Evolutionary conservation across 2,888 invertebrate species (phyloP).

Genomic region (Ennomos erosarius): DNA sequence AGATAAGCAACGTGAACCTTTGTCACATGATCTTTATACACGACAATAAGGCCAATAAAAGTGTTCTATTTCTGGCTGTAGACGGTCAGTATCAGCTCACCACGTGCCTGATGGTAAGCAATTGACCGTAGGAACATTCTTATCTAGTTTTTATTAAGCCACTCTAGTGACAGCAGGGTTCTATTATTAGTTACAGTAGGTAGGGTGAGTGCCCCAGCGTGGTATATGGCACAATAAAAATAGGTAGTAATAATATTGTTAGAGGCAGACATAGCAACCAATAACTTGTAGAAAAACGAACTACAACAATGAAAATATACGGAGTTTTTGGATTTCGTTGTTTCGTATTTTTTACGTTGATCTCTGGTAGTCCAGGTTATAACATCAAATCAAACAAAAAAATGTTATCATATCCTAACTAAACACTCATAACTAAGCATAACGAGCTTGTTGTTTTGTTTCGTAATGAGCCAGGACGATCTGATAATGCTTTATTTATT

Average conservation of each 20-base stretch:
- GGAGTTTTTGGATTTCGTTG: background rate
- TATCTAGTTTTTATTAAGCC: constrained; percentile 34
- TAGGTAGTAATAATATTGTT: too few relatives aligned
- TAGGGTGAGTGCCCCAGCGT: background rate
- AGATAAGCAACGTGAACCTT: constrained; percentile 23
- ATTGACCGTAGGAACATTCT: constrained; percentile 26
- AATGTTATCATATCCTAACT: background rate
- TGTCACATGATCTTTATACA: constrained; percentile 24
- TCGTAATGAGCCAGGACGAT: constrained; percentile 8
- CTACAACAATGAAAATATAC: too few relatives aligned
- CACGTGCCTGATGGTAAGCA: constrained; percentile 36
- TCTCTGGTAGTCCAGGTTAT: background rate
- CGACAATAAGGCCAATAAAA: constrained; percentile 34
- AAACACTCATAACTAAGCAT: background rate
- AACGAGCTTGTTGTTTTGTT: constrained; percentile 2
- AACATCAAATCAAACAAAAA: background rate
- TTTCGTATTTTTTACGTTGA: constrained; percentile 1
- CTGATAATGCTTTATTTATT: constrained; percentile 19
- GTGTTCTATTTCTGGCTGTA: constrained; percentile 53
- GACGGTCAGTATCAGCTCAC: constrained; percentile 22
- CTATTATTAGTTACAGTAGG: constrained; percentile 7
- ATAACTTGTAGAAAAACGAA: too few relatives aligned
- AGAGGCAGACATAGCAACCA: too few relatives aligned
- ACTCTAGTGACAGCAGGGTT: constrained; percentile 22
- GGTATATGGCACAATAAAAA: background rate